Conservation (phyloP, 2,888 invertebrate species). For the Ochropleura plecta region DNA sequence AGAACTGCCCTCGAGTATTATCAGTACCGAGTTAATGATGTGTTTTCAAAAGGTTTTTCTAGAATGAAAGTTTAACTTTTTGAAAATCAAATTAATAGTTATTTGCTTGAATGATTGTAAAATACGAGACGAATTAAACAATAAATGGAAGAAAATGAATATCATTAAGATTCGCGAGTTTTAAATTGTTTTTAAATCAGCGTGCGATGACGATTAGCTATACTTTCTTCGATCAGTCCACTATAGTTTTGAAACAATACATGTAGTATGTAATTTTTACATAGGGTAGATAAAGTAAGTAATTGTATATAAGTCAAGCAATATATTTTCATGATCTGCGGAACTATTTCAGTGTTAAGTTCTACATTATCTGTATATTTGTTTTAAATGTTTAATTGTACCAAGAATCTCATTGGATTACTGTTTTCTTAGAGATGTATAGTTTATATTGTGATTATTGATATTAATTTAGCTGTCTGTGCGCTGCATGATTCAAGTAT, state of each 20-base stretch:
- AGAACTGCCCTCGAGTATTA: no score
- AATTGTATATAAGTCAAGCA: conserved; percentile 30
- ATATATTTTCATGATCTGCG: conserved; percentile 1
- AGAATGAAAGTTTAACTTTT: neutral
- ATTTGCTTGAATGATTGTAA: conserved; percentile 10
- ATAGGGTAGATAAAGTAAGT: conserved; percentile 13
- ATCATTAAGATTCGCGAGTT: conserved; percentile 7
- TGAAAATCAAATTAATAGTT: neutral
- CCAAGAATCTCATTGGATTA: conserved; percentile 5
- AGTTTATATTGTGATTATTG: neutral
- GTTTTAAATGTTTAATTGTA: conserved; percentile 9
- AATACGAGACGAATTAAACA: conserved; percentile 4
- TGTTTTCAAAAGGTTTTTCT: neutral
- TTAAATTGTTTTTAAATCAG: conserved; percentile 20
- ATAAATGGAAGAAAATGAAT: conserved; percentile 10
- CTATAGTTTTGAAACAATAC: conserved; percentile 2
- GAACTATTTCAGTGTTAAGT: conserved; percentile 22
- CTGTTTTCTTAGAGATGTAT: neutral
- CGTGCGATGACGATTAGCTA: neutral
- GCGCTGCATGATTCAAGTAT: neutral
- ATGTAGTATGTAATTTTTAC: neutral
- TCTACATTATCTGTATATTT: conserved; percentile 16
- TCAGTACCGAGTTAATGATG: neutral
- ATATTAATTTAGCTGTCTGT: neutral
- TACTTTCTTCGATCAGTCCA: conserved; percentile 26